These are phyloP conservation scores for Trypoxylus dichotomus DNA, from an alignment of 1,140 invertebrate genomes.

Conservation along the genomic window DNA sequence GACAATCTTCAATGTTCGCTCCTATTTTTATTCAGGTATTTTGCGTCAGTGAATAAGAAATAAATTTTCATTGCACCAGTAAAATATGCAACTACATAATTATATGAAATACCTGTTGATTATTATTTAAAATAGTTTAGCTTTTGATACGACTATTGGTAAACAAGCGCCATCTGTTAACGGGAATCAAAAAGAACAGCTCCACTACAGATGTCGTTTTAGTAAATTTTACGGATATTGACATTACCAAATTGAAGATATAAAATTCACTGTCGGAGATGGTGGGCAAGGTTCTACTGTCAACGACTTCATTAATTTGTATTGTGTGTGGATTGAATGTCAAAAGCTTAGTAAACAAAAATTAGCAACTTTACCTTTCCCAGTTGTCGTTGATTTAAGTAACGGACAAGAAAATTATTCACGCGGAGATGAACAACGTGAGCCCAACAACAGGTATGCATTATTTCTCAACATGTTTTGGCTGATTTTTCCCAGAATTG, in stretches of 20 bases:
- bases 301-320: neutral
- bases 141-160: too few species aligned
- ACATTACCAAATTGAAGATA: neutral
- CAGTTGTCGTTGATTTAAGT: neutral
- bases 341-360: slow-evolving; percentile 5
- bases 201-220: neutral
- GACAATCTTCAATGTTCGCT: too few species aligned
- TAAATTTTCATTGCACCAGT: too few species aligned
- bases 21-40: too few species aligned
- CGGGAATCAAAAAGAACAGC: neutral
- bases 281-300: neutral
- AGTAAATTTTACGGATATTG: neutral
- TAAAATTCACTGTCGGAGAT: neutral
- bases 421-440: neutral
- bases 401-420: neutral
- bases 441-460: neutral
- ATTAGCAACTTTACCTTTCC: neutral
- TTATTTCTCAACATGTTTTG: neutral
- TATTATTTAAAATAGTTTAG: too few species aligned
- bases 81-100: too few species aligned
- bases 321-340: neutral
- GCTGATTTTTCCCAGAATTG: neutral
- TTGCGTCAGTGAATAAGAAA: too few species aligned
- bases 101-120: too few species aligned
- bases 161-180: neutral